Evolutionary conservation across 1,140 invertebrate genomes (phyloP).

Genomic region (Scaptomyza montana): DNA sequence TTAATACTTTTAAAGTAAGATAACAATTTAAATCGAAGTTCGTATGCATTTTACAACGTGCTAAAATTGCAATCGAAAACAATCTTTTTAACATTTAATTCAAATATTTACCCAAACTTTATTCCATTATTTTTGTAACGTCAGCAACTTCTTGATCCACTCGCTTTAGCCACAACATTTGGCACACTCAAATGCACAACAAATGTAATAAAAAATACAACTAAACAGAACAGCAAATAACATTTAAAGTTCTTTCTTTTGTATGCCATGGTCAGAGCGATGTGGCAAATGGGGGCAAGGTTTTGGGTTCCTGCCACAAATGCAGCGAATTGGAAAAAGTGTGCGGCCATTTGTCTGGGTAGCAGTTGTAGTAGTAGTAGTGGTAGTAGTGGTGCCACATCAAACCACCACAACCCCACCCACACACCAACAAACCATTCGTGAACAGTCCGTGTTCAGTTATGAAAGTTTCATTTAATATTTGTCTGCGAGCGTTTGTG

Average conservation of each 20-base stretch:
- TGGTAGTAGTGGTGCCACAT: background rate
- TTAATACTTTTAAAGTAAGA: no score
- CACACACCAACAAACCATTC: conserved; percentile 2
- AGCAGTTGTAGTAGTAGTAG: background rate
- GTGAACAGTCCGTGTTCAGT: conserved; percentile 8
- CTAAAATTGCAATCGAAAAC: no score
- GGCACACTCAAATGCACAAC: conserved; percentile 62
- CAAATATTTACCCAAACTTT: background rate
- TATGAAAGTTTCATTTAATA: conserved; percentile 62
- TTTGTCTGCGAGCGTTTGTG: conserved; percentile 7
- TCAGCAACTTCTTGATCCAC: background rate
- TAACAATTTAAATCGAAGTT: no score
- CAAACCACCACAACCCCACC: no score
- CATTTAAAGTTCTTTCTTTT: conserved; percentile 63
- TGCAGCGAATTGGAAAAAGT: conserved; percentile 62
- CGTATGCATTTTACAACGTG: no score
- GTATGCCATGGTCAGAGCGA: conserved; percentile 15
- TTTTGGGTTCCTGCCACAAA: conserved; percentile 19
- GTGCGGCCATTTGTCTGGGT: conserved; percentile 43
- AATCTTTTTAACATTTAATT: background rate
- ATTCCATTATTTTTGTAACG: background rate
- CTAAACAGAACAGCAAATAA: conserved; percentile 64
- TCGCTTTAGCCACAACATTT: conserved; percentile 17
- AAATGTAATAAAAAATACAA: conserved; percentile 59
- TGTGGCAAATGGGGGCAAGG: conserved; percentile 17